These are phyloP conservation scores for Drosophila paulistorum DNA, from an alignment of 1,140 invertebrate species.

Conservation along the genomic window DNA sequence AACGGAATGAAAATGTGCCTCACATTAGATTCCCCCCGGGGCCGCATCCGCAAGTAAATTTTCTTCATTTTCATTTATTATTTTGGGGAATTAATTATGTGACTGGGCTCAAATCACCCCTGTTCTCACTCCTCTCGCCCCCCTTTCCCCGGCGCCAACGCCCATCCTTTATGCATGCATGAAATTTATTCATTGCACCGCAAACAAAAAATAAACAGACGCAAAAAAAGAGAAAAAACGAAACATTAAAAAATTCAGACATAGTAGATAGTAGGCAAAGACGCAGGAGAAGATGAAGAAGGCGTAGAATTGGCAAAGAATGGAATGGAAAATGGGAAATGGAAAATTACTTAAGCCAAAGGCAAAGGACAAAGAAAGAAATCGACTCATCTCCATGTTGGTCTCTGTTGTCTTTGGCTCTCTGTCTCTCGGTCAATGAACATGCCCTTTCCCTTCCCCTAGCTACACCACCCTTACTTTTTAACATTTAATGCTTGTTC, in stretches of 20 bases:
- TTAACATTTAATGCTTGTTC: slow-evolving; percentile 2
- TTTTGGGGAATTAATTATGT: slow-evolving; percentile 68
- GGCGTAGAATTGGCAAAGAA: slow-evolving; percentile 3
- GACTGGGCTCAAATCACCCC: slow-evolving; percentile 7
- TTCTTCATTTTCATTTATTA: slow-evolving; percentile 63
- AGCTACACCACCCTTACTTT: background rate
- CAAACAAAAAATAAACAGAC: slow-evolving; percentile 16
- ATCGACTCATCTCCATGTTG: slow-evolving; percentile 1
- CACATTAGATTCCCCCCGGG: slow-evolving; percentile 45
- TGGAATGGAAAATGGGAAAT: background rate
- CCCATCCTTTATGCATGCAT: slow-evolving; percentile 7
- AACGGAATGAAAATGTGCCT: slow-evolving; percentile 39
- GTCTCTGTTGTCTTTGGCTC: background rate
- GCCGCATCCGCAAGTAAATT: slow-evolving; percentile 33
- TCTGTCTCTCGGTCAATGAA: slow-evolving; percentile 4
- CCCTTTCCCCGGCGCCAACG: no score
- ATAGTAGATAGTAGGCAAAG: background rate
- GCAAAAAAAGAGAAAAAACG: background rate
- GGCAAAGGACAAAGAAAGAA: slow-evolving; percentile 9
- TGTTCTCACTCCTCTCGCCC: background rate
- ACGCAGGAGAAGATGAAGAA: background rate
- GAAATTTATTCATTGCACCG: slow-evolving; percentile 69
- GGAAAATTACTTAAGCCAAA: slow-evolving; percentile 11
- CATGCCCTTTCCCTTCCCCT: background rate
- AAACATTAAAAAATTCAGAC: slow-evolving; percentile 13